Base-by-base conservation (phyloP, 1,140 invertebrate genomes). In the Sinella curviseta region DNA sequence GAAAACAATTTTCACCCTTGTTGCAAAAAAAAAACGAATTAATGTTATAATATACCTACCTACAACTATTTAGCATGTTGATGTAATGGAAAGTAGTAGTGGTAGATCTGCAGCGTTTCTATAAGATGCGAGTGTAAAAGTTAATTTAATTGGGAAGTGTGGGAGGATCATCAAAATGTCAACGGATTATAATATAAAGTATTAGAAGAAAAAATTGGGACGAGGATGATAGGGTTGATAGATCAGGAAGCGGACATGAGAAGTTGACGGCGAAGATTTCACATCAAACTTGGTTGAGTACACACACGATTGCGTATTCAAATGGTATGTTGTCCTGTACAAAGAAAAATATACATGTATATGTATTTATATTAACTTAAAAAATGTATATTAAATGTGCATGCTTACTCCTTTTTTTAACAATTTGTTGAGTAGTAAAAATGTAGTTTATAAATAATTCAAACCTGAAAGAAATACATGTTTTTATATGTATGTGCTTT, bases 301-400 rank as follows among this genome's bases (percentile, higher is more conserved):
- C 57, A 60, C 12, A 60, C 8, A 60, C 39, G 39, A 48, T 17
- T 60, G 57, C 57, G 57, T 60, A 60, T 60, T 60, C 57, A 60
- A 16, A 60, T 60, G 57, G 57, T 60, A 60, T 60, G 57, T 60
- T 26, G 39, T 60, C 14, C 57, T 60, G 57, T 60, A 60, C 57
- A 60, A 4, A 60, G 39, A 60, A 16, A n/a, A n/a, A n/a, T 60
- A 26, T 60, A 60, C 57, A 48, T 26, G 3, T 26, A 60, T n/a
- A 14, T 60, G 24, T 60, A 14, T 3, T 60, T 60, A 26, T 17
- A 14, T 60, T 60, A 4, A 26, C 24, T 60, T 48, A 48, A 48
- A 12, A 48, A n/a, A n/a, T n/a, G n/a, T n/a, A n/a, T n/a, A n/a
- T n/a, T 48, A 48, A 8, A 48, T 48, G 39, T 20, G 39, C 39